These are phyloP conservation scores for Nysson spinosus DNA, from an alignment of 2,888 invertebrate genomes.

Conservation along the genomic window DNA sequence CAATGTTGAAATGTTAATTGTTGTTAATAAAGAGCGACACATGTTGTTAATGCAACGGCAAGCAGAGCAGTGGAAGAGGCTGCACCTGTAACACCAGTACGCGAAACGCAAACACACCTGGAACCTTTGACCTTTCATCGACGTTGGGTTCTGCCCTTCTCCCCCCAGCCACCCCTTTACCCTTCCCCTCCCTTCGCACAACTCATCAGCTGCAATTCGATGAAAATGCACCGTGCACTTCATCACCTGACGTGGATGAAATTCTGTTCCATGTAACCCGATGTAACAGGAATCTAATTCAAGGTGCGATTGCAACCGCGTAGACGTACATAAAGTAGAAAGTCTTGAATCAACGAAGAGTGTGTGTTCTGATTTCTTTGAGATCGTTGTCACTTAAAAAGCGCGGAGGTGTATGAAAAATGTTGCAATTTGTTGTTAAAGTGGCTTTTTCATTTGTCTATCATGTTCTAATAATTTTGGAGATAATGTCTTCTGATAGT, in stretches of 20 bases:
- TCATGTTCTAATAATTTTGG: no score
- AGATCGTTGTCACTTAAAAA: no score
- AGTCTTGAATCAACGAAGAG: no score
- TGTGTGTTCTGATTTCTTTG: no score
- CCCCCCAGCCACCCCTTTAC: slow-evolving; percentile 53
- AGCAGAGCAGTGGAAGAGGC: slow-evolving; percentile 76
- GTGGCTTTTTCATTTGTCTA: no score
- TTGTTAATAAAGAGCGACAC: slow-evolving; percentile 77
- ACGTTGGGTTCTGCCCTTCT: slow-evolving; percentile 55
- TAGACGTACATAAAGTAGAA: no score
- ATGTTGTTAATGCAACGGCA: slow-evolving; percentile 77
- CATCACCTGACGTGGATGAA: slow-evolving; percentile 3
- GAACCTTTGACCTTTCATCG: slow-evolving; percentile 65
- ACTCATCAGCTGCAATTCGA: slow-evolving; percentile 48
- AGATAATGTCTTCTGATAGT: no score
- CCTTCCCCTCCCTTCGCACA: slow-evolving; percentile 41
- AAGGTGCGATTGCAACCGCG: no score
- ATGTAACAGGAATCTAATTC: no score
- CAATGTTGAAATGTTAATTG: slow-evolving; percentile 75
- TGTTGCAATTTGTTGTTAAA: no score
- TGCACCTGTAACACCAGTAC: slow-evolving; percentile 67
- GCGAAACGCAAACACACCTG: slow-evolving; percentile 65
- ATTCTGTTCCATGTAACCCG: slow-evolving; percentile 9
- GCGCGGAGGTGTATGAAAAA: no score
- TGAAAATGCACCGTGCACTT: slow-evolving; percentile 35